A percentile compares a stretch with the other conserved stretches of the same genome.
phyloP scores from a whole-genome alignment of 2,113 vertebrate genomes.

The Labeo catla region DNA sequence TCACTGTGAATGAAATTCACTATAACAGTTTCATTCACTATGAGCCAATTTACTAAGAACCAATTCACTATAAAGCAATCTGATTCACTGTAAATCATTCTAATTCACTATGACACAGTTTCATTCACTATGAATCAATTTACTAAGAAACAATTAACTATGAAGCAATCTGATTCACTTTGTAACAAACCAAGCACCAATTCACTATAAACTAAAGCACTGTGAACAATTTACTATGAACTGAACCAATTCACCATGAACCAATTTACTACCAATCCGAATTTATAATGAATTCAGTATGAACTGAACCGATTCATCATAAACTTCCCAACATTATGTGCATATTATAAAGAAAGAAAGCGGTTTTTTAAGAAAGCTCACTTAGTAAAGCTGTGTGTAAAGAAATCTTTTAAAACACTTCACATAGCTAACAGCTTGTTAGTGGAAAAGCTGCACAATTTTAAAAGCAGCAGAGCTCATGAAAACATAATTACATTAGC shows the following conservation, averaged over 20 bases:
- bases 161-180: too few species aligned
- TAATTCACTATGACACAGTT: neutral
- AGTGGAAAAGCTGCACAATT: neutral
- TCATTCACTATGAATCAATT: neutral
- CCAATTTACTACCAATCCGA: too few species aligned
- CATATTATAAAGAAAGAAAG: too few species aligned
- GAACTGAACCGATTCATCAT: too few species aligned
- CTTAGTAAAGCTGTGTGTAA: neutral
- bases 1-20: too few species aligned
- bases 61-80: neutral
- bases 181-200: too few species aligned
- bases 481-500: too few species aligned
- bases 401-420: neutral
- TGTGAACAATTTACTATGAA: neutral
- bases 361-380: neutral
- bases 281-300: too few species aligned
- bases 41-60: neutral
- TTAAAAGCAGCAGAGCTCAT: neutral
- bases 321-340: neutral
- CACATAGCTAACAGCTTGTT: neutral
- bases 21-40: neutral
- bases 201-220: too few species aligned
- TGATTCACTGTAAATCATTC: too few species aligned
- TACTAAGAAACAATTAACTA: neutral
- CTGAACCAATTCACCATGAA: too few species aligned